Evolutionary conservation across 2,888 invertebrate genomes (phyloP).

Genomic region (Brassicogethes aeneus): DNA sequence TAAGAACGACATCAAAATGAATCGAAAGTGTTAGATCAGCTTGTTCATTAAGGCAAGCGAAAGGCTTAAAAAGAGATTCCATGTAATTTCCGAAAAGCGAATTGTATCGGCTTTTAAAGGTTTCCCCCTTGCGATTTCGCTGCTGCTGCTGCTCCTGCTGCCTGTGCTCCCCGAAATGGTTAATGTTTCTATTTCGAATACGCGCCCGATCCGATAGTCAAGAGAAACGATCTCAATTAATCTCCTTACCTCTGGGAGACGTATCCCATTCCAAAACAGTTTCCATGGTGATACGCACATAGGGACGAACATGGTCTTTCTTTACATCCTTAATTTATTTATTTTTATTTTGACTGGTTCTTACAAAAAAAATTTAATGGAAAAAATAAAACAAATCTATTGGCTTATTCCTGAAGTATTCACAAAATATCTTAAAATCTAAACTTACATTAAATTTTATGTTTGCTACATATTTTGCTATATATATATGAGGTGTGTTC

Average conservation of each 20-base stretch:
- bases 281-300: conserved; percentile 32
- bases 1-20: no score
- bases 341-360: no score
- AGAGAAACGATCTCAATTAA: conserved; percentile 42
- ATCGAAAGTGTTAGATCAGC: background rate
- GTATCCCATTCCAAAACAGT: conserved; percentile 29
- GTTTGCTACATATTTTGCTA: no score
- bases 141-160: no score
- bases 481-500: no score
- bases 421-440: no score
- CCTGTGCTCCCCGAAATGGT: conserved; percentile 29
- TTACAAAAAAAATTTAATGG: no score
- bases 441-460: no score
- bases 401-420: no score
- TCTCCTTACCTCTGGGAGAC: conserved; percentile 42
- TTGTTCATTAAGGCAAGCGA: background rate
- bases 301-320: no score
- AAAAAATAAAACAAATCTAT: no score
- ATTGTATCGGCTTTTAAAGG: background rate
- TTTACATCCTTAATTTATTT: no score
- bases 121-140: background rate
- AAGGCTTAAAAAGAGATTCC: background rate
- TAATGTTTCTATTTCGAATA: conserved; percentile 43
- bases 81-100: background rate
- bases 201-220: conserved; percentile 39